A percentile compares a stretch with the other conserved stretches of the same genome.
phyloP scores from a whole-genome alignment of 2,888 invertebrate genomes.

The Spialia ferax region DNA sequence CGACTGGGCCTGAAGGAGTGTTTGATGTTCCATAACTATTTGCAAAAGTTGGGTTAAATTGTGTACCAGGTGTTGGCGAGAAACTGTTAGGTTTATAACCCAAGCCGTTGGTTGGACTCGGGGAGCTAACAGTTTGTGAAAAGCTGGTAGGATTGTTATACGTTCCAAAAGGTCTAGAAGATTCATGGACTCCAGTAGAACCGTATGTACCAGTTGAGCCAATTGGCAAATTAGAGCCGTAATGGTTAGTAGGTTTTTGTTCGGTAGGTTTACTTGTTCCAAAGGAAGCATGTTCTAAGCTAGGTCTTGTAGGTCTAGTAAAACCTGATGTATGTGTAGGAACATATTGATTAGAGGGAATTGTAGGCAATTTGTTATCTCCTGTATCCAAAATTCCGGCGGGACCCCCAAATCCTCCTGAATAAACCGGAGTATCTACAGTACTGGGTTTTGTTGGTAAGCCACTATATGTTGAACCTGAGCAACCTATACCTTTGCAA shows the following conservation, averaged over 20 bases:
- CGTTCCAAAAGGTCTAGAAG: background rate
- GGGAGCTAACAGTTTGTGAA: conserved; percentile 12
- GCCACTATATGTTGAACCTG: background rate
- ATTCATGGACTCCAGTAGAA: background rate
- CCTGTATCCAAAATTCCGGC: conserved; percentile 8
- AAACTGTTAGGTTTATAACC: conserved; percentile 16
- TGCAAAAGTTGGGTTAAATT: background rate
- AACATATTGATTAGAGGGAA: conserved; percentile 11
- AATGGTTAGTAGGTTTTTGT: background rate
- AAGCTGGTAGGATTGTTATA: background rate
- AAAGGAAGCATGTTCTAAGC: background rate
- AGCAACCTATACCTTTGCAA: conserved; percentile 20
- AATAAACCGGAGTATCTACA: conserved; percentile 32
- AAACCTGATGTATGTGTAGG: background rate
- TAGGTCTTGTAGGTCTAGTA: conserved; percentile 14
- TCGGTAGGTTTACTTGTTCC: background rate
- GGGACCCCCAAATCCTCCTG: conserved; percentile 47
- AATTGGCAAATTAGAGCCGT: background rate
- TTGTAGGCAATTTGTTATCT: conserved; percentile 11
- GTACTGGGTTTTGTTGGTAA: conserved; percentile 29
- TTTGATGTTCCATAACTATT: conserved; percentile 7
- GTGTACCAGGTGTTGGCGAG: conserved; percentile 9
- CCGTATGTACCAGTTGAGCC: background rate
- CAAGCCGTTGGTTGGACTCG: conserved; percentile 19
- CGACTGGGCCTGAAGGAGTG: background rate